phyloP scores from a whole-genome alignment of 2,888 invertebrate species.

The Caenorhabditis uteleia region DNA sequence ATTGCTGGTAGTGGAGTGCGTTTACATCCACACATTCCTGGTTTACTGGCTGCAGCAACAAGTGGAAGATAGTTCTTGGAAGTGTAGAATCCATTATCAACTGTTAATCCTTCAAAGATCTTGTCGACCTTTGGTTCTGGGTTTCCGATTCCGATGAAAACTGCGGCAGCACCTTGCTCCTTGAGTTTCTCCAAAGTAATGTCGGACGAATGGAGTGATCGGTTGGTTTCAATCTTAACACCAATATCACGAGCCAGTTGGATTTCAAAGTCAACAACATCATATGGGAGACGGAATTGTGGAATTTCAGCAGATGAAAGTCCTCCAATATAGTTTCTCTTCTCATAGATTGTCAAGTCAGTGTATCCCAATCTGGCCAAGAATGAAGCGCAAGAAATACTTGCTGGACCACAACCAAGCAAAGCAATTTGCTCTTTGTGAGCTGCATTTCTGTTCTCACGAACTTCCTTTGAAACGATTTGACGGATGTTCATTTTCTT shows the following conservation, averaged over 20 bases:
- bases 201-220: slow-evolving; percentile 76
- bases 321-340: slow-evolving; percentile 85
- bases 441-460: slow-evolving; percentile 56
- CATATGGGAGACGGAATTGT: slow-evolving; percentile 90
- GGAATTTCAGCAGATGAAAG: slow-evolving; percentile 89
- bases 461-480: slow-evolving; percentile 78
- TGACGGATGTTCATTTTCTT: slow-evolving; percentile 91
- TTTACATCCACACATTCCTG: slow-evolving; percentile 84
- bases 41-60: slow-evolving; percentile 87
- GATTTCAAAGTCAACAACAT: slow-evolving; percentile 90
- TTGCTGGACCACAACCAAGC: slow-evolving; percentile 90
- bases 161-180: slow-evolving; percentile 70
- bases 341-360: slow-evolving; percentile 90
- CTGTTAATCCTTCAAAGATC: slow-evolving; percentile 79
- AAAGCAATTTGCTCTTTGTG: slow-evolving; percentile 77
- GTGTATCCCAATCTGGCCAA: slow-evolving; percentile 90
- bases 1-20: slow-evolving; percentile 78
- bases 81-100: slow-evolving; percentile 88
- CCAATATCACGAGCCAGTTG: slow-evolving; percentile 89
- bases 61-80: slow-evolving; percentile 90
- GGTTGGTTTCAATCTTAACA: slow-evolving; percentile 80
- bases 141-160: slow-evolving; percentile 79
- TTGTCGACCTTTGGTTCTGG: slow-evolving; percentile 85
- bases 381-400: slow-evolving; percentile 93
- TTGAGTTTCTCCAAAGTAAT: slow-evolving; percentile 75